Evolutionary conservation across 2,797 vertebrate species (phyloP).

Genomic region (Scolopax rusticola): DNA sequence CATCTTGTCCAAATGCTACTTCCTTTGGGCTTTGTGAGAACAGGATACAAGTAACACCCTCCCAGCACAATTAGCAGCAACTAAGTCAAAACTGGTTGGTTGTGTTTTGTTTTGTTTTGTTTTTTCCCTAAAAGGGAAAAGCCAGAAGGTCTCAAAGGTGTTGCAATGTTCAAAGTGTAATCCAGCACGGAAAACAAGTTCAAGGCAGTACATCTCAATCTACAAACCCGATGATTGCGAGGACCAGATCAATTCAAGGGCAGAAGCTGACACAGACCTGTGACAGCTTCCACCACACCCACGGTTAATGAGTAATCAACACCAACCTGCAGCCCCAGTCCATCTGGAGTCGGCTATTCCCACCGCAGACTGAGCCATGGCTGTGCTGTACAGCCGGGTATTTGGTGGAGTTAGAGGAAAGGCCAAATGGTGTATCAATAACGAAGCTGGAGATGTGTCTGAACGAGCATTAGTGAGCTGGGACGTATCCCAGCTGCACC

Average conservation of each 20-base stretch:
- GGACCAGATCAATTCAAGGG: background rate
- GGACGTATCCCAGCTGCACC: background rate
- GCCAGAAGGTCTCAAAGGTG: constrained; percentile 1
- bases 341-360: background rate
- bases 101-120: too few species aligned
- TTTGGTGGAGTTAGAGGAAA: background rate
- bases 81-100: background rate
- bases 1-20: background rate
- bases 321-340: background rate
- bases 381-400: background rate
- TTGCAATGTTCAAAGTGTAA: background rate
- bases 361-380: background rate
- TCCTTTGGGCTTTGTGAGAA: background rate
- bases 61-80: background rate
- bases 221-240: background rate
- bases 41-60: background rate
- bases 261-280: background rate
- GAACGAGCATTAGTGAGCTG: background rate
- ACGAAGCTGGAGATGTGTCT: background rate
- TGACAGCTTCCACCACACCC: background rate
- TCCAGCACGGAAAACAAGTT: background rate
- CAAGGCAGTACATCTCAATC: background rate
- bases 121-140: background rate
- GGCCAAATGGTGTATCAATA: background rate
- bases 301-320: background rate